Percentiles rank a stretch among this genome's conserved stretches.
phyloP scores from a whole-genome alignment of 2,797 vertebrate species.

The Myotis daubentonii region DNA sequence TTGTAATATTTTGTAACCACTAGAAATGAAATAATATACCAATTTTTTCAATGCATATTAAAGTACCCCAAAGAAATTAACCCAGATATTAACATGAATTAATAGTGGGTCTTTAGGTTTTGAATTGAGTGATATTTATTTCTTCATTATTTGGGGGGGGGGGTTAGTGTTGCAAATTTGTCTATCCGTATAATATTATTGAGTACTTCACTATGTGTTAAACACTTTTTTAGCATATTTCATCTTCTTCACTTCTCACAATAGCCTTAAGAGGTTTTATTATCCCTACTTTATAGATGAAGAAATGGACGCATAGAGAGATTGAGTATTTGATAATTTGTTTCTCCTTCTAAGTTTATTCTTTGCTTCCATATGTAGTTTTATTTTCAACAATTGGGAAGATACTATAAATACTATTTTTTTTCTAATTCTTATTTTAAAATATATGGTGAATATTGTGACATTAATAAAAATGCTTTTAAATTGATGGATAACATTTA shows the following conservation, averaged over 20 bases:
- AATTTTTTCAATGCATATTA: not conserved
- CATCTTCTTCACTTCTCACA: not conserved
- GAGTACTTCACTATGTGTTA: not conserved
- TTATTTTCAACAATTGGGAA: not conserved
- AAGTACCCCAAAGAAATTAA: not conserved
- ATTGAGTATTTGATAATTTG: not conserved
- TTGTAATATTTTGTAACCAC: not conserved
- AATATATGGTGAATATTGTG: not conserved
- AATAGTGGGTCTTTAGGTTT: not conserved
- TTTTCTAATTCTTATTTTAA: slow-evolving; percentile 12
- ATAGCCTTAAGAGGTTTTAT: not conserved
- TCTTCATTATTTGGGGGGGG: not conserved
- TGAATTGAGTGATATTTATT: slow-evolving; percentile 18
- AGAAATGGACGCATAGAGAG: not conserved
- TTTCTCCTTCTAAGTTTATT: not conserved
- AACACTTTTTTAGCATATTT: not conserved
- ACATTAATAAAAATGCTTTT: not conserved
- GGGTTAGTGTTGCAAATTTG: not conserved
- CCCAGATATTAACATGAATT: not conserved
- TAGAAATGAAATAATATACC: slow-evolving; percentile 24
- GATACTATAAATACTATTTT: slow-evolving; percentile 1
- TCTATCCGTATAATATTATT: not conserved
- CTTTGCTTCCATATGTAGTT: slow-evolving; percentile 19
- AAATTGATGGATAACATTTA: not conserved
- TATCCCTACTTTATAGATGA: not conserved